Base-by-base conservation (phyloP, 92 coral and sea anemone species). In the Phenganax marumi region DNA sequence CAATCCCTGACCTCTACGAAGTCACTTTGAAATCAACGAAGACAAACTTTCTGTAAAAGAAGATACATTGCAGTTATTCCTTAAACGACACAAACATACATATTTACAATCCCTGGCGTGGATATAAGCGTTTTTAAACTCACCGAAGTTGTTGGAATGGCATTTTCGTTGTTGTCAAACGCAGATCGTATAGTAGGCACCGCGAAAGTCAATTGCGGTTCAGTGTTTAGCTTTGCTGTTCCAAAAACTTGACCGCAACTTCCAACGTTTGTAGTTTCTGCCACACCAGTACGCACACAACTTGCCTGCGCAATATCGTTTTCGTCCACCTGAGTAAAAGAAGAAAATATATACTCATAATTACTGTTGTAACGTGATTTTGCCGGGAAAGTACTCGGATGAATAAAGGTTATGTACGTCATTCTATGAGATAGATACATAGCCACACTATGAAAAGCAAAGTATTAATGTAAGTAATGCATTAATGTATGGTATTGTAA, bases 181-280 rank as follows among this genome's bases (percentile, higher is more conserved):
- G 81, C 68, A 12, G 81, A 76, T 49, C 49, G 51, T 19, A 76
- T 43, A 18, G 81, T 24, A 54, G 81, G 68, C 68, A 76, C 13
- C 21, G 54, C 58, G 14, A 76, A 76, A 1, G 81, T 76, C 22
- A 24, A 18, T 0, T 56, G 81, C 0, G 81, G 81, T 18, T 76
- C 81, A 24, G 81, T 76, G 21, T 54, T 54, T 7, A 76, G 64
- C 13, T n/a, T 21, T 12, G 81, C 81, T 12, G 81, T 57, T 7
- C 52, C 68, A 76, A 76, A 76, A 14, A 76, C 68, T 26, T 57
- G 81, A 76, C 51, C 24, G 57, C 46, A 55, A 47, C 39, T 53
- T 5, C 47, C 77, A n/a, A 50, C 53, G 16, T 18, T 23, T 8
- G 64, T 21, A 8, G 81, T 76, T 48, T 76, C 68, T 0, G 81